Evolutionary conservation across 2,888 invertebrate genomes (phyloP).

Genomic region (Pseudeuparius sepicola): DNA sequence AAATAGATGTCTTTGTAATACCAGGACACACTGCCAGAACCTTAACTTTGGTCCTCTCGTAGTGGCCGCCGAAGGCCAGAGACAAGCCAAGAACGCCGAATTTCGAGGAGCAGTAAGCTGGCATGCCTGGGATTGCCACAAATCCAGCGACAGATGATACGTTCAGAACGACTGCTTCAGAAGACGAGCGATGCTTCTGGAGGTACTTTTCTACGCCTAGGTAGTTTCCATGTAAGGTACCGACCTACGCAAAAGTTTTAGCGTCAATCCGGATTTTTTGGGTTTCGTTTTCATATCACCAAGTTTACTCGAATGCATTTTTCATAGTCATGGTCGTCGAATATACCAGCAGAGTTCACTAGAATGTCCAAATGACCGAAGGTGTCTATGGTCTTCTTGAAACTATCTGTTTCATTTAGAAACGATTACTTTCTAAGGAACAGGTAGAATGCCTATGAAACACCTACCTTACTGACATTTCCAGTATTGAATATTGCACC

Average conservation of each 20-base stretch:
- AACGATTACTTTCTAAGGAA: too few relatives aligned
- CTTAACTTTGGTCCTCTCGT: conserved; percentile 38
- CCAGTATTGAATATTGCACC: too few relatives aligned
- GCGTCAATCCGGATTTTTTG: too few relatives aligned
- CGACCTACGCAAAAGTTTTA: too few relatives aligned
- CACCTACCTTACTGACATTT: too few relatives aligned
- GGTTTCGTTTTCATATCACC: too few relatives aligned
- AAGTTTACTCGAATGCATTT: neutral
- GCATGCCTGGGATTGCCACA: conserved; percentile 6
- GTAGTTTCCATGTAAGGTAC: conserved; percentile 15
- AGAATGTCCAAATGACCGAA: conserved; percentile 1
- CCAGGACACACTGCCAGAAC: conserved; percentile 44
- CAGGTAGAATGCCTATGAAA: too few relatives aligned
- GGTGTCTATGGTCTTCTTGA: neutral
- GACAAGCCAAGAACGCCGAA: conserved; percentile 15
- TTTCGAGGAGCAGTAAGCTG: conserved; percentile 14
- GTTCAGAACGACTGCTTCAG: conserved; percentile 13
- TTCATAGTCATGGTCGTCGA: neutral
- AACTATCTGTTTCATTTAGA: neutral
- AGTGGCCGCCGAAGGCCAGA: conserved; percentile 21
- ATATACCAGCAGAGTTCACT: conserved; percentile 1
- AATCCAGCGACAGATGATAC: conserved; percentile 13
- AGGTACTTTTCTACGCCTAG: conserved; percentile 18
- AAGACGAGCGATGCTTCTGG: conserved; percentile 7
- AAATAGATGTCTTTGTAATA: conserved; percentile 36